Percentiles rank a stretch among this genome's conserved stretches.
phyloP scores from a whole-genome alignment of 2,797 vertebrate species.

The Nothura maculosa region DNA sequence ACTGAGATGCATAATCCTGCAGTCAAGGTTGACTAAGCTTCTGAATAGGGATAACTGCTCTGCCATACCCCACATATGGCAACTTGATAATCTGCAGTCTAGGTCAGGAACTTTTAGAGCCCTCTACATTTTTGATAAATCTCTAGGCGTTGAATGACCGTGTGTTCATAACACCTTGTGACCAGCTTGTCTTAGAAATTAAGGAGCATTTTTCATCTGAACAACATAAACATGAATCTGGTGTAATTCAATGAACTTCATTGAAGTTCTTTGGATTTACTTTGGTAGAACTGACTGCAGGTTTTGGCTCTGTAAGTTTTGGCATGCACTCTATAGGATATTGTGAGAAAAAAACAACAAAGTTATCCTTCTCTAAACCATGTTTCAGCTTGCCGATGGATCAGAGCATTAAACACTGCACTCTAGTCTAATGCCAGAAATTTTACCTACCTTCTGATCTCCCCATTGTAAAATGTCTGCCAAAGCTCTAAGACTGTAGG shows the following conservation, averaged over 20 bases:
- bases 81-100: constrained; percentile 2
- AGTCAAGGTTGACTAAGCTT: background rate
- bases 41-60: background rate
- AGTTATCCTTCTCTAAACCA: constrained; percentile 33
- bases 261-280: constrained; percentile 58
- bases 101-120: background rate
- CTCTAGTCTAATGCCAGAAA: constrained; percentile 65
- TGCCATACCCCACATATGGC: constrained; percentile 14
- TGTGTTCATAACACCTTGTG: constrained; percentile 23
- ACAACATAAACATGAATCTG: constrained; percentile 7
- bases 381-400: constrained; percentile 58
- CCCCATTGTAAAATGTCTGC: constrained; percentile 51
- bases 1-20: background rate
- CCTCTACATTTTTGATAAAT: constrained; percentile 23
- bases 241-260: constrained; percentile 36
- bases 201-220: constrained; percentile 34
- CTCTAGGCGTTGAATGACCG: constrained; percentile 21
- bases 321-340: constrained; percentile 48
- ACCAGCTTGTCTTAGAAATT: constrained; percentile 21
- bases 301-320: constrained; percentile 40
- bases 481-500: constrained; percentile 45
- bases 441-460: constrained; percentile 53
- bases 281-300: constrained; percentile 50
- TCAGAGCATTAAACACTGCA: constrained; percentile 44
- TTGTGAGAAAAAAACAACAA: constrained; percentile 68